Conservation (phyloP, 2,888 invertebrate species). For the Microctonus aethiopoides region DNA sequence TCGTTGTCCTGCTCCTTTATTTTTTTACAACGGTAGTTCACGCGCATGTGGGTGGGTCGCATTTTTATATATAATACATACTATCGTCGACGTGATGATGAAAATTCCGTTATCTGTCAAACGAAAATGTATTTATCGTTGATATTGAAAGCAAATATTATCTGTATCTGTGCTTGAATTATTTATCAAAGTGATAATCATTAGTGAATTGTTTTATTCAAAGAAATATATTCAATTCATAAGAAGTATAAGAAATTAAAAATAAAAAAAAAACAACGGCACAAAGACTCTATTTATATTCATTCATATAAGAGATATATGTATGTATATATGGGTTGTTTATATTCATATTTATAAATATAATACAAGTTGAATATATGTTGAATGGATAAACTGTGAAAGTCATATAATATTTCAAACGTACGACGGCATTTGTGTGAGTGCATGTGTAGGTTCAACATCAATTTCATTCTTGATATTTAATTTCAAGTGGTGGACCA, state of each 20-base stretch:
- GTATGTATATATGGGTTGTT: neutral
- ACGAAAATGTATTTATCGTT: neutral
- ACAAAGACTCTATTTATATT: neutral
- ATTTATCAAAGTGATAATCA: too few relatives aligned
- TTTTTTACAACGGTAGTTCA: slow-evolving; percentile 6
- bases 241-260: neutral
- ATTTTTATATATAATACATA: neutral
- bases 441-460: neutral
- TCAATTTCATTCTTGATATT: neutral
- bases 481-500: neutral
- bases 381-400: neutral
- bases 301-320: neutral
- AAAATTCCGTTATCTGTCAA: neutral
- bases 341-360: too few relatives aligned
- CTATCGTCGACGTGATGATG: neutral
- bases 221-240: too few relatives aligned
- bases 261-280: neutral
- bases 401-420: neutral
- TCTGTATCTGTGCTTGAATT: too few relatives aligned
- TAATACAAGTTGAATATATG: neutral
- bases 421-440: neutral
- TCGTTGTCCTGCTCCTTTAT: slow-evolving; percentile 1
- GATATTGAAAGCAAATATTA: neutral
- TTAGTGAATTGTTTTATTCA: too few relatives aligned
- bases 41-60: slow-evolving; percentile 39